phyloP scores from a whole-genome alignment of 2,797 vertebrate genomes.

The Epinephelus malabaricus region DNA sequence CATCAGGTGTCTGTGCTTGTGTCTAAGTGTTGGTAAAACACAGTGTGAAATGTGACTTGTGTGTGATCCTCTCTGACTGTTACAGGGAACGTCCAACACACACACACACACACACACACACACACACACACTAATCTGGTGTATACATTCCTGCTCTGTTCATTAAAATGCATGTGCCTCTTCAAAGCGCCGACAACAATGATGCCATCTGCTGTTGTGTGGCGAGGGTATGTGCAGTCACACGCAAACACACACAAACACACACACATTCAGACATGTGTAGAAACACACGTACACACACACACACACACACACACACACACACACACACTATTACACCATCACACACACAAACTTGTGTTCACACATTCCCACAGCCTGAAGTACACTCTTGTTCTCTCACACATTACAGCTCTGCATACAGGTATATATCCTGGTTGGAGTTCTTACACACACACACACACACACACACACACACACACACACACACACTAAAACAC shows the following conservation, averaged over 20 bases:
- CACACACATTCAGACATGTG: neutral
- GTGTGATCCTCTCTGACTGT: constrained; percentile 2
- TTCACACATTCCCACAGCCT: constrained; percentile 14
- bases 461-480: constrained; percentile 16
- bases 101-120: constrained; percentile 39
- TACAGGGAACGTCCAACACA: constrained; percentile 8
- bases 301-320: constrained; percentile 3
- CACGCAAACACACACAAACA: constrained; percentile 5
- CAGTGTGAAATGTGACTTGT: neutral
- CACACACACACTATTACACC: neutral
- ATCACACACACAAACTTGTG: constrained; percentile 13
- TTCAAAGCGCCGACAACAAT: constrained; percentile 86
- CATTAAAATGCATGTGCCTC: constrained; percentile 86
- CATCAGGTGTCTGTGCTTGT: neutral
- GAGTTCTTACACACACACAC: neutral
- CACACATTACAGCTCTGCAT: constrained; percentile 4
- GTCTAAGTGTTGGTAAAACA: neutral
- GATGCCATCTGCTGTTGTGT: constrained; percentile 85
- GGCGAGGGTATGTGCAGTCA: constrained; percentile 31
- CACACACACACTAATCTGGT: constrained; percentile 40
- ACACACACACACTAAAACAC: constrained; percentile 19
- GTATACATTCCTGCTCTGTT: constrained; percentile 71
- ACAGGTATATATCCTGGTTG: constrained; percentile 32
- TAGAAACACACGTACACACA: constrained; percentile 23
- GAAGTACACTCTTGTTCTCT: constrained; percentile 8